Evolutionary conservation across 2,113 vertebrate genomes (phyloP).

Genomic region (Pristiophorus japonicus): DNA sequence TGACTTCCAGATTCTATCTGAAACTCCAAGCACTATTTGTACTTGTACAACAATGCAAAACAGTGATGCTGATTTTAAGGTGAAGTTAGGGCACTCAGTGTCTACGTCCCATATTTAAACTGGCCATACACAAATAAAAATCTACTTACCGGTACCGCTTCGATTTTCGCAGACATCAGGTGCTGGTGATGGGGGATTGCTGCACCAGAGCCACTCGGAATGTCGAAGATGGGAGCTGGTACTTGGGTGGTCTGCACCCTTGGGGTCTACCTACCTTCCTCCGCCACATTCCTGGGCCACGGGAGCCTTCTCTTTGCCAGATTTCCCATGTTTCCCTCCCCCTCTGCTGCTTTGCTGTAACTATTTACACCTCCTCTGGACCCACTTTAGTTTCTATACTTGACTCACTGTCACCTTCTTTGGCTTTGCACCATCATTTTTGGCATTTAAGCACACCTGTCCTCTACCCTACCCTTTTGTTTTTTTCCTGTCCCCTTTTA

Average conservation of each 20-base stretch:
- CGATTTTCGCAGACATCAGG: neutral
- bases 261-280: too few relatives aligned
- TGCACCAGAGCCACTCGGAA: neutral
- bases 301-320: neutral
- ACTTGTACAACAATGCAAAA: neutral
- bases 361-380: too few relatives aligned
- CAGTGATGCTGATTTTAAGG: neutral
- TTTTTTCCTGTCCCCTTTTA: neutral
- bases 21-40: neutral
- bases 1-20: neutral
- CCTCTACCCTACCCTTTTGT: neutral
- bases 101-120: neutral
- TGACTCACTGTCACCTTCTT: too few relatives aligned
- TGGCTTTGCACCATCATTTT: too few relatives aligned
- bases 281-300: neutral
- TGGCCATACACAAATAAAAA: neutral
- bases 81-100: neutral
- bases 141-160: neutral
- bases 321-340: neutral
- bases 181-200: neutral
- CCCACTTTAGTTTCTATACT: too few relatives aligned
- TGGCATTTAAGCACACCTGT: neutral
- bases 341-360: neutral
- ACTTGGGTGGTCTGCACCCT: neutral
- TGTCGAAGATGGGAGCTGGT: neutral